These are phyloP conservation scores for Spinus pinus DNA, from an alignment of 2,797 vertebrate species.

Conservation along the genomic window DNA sequence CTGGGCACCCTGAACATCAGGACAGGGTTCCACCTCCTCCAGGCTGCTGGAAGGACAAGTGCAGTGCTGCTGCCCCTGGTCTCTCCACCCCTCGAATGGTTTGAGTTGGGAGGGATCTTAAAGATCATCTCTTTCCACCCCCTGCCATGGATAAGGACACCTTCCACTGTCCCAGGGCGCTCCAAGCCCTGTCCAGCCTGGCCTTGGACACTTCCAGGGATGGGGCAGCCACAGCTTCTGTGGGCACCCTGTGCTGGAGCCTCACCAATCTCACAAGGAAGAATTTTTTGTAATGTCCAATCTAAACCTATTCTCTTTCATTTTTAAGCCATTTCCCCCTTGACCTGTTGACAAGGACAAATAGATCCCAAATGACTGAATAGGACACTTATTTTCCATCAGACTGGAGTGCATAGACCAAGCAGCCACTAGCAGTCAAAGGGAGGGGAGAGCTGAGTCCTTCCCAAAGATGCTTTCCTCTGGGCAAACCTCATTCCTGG, in stretches of 20 bases:
- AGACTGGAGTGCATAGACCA: fast-evolving
- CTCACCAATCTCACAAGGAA: neutral
- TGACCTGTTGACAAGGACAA: neutral
- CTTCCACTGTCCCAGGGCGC: fast-evolving
- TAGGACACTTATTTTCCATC: neutral
- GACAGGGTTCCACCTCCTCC: fast-evolving
- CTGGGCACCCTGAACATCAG: fast-evolving
- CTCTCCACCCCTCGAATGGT: neutral
- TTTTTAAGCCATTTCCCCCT: neutral
- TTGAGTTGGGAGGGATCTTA: neutral
- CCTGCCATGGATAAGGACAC: neutral
- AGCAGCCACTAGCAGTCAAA: fast-evolving
- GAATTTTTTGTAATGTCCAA: neutral
- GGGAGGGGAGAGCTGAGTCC: neutral
- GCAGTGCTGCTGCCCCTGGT: neutral
- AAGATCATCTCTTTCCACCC: fast-evolving
- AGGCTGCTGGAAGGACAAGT: neutral
- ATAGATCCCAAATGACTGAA: neutral
- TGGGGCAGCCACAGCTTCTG: neutral
- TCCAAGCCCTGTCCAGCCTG: fast-evolving
- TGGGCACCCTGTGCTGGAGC: neutral
- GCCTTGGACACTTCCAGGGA: neutral
- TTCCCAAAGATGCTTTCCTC: neutral
- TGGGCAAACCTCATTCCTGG: neutral
- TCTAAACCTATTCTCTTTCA: neutral